Evolutionary conservation across 2,113 vertebrate species (phyloP).

Genomic region (human): GRCh38 chr17:21295001-21295500

Average conservation of each 20-base stretch:
- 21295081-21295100: background rate
- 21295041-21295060: background rate
- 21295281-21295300: background rate
- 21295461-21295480: slow-evolving; percentile 67
- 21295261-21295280: background rate
- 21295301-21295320: background rate
- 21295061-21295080: background rate
- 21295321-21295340: background rate
- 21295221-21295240: background rate
- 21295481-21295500: background rate
- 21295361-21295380: background rate
- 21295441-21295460: background rate
- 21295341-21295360: background rate
- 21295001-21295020: background rate
- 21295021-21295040: background rate
- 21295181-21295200: background rate
- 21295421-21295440: background rate
- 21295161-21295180: background rate
- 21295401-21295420: background rate
- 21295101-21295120: background rate
- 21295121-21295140: background rate
- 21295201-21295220: background rate
- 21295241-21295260: rapidly evolving
- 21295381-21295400: background rate
- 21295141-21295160: background rate